Base-by-base conservation (phyloP, 2,888 invertebrate species). In the Drosophila prostipennis region DNA sequence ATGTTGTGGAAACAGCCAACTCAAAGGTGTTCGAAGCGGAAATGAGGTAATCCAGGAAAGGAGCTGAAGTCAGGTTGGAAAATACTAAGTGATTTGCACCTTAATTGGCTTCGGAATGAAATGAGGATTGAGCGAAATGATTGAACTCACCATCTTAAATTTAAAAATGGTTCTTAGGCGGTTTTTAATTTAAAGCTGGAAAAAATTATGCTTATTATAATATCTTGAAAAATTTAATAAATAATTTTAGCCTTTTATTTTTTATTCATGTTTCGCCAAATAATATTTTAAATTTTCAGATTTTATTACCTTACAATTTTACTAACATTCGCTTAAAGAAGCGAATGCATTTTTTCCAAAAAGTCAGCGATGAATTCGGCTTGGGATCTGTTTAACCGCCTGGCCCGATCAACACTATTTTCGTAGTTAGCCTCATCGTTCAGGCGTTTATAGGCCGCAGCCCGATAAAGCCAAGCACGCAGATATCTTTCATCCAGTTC, bases 21-120 rank as follows among this genome's bases (percentile, higher is more conserved):
- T 58, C 34, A 39, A 78, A 79, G 76, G 77, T 81, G 85, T 74
- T 79, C 59, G 55, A 74, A 69, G 23, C 80, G 80, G 85, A 80
- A 80, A 80, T 80, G 65, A 77, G 80, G 69, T 69, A 80, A 65
- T 43, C 32, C 45, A 37, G 32, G 37, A 65, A 45, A 13, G 34
- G 23, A 45, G 19, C 11, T 39, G 23, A 36, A 32, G 58, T 52
- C 46, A 45, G 37, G 52, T 46, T 16, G 45, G 37, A 69, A 83
- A 76, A 39, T 65, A 65, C 55, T 37, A 74, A 80, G 64, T 69
- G 77, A 68, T 63, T 61, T 60, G 34, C 32, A 60, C 10, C n/a
- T 40, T 34, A 26, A 60, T 60, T 60, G 48, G 11, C 13, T 32
- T 7, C 16, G 3, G 13, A 46, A 19, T 34, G 29, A 32, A 11